Conservation (phyloP, 2,797 vertebrate species). For the Chelidonichthys spinosus region DNA sequence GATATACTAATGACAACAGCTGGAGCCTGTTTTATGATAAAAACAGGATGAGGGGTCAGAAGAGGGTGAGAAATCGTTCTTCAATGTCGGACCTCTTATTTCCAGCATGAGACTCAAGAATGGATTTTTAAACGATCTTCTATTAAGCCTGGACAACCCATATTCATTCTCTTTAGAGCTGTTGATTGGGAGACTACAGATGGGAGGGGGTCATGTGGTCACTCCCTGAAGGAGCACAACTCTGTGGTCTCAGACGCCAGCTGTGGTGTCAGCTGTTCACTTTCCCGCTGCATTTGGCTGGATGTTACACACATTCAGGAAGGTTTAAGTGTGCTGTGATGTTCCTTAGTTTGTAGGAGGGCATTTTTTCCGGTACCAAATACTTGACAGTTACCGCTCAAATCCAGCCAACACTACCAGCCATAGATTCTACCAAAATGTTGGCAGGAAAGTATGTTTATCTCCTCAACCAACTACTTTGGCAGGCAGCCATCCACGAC, state of each 20-base stretch:
- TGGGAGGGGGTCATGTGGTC: slow-evolving; percentile 3
- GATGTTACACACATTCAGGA: slow-evolving; percentile 1
- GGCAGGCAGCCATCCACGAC: slow-evolving; percentile 32
- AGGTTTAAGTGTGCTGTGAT: neutral
- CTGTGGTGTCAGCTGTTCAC: slow-evolving; percentile 56
- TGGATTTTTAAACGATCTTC: neutral
- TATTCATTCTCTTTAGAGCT: neutral
- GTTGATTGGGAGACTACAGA: slow-evolving; percentile 17
- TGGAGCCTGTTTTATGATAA: neutral
- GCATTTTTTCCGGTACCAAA: neutral
- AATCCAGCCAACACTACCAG: neutral
- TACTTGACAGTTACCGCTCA: neutral
- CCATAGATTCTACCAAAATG: slow-evolving; percentile 26
- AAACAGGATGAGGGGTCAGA: neutral
- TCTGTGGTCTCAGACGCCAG: slow-evolving; percentile 35
- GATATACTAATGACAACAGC: neutral
- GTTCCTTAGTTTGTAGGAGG: neutral
- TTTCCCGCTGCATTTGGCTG: slow-evolving; percentile 5
- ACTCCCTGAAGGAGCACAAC: slow-evolving; percentile 34
- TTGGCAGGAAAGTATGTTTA: slow-evolving; percentile 29
- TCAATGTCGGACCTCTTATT: neutral
- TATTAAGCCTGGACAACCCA: neutral
- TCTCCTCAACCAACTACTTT: slow-evolving; percentile 34
- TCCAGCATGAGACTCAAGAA: neutral
- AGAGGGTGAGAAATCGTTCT: neutral